These are phyloP conservation scores for Ornithoptera alexandrae DNA, from an alignment of 2,888 invertebrate species.

Conservation along the genomic window DNA sequence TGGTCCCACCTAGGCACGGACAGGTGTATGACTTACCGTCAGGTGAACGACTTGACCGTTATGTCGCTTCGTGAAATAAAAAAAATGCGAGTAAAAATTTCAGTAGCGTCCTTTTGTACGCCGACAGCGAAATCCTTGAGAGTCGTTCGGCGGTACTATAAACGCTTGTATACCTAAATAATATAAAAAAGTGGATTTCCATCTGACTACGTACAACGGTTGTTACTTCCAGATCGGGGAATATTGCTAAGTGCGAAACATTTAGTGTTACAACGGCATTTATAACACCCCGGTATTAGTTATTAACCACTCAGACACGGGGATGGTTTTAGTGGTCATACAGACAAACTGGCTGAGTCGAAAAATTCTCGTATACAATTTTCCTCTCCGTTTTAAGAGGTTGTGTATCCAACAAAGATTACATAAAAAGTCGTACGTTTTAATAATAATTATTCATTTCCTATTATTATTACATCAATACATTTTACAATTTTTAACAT, in stretches of 20 bases:
- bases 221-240: slow-evolving; percentile 6
- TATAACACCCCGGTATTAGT: slow-evolving; percentile 15
- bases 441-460: too few species aligned
- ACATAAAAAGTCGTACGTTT: too few species aligned
- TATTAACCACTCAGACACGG: slow-evolving; percentile 16
- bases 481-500: too few species aligned
- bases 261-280: slow-evolving; percentile 3
- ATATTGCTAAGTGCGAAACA: slow-evolving; percentile 1
- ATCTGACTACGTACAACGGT: slow-evolving; percentile 18
- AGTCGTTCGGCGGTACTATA: slow-evolving; percentile 47
- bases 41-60: too few species aligned
- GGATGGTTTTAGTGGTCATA: not conserved
- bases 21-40: too few species aligned
- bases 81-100: slow-evolving; percentile 5
- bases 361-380: not conserved
- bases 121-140: slow-evolving; percentile 24
- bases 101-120: slow-evolving; percentile 32
- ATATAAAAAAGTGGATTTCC: slow-evolving; percentile 43
- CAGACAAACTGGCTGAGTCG: not conserved
- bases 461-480: too few species aligned
- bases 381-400: not conserved
- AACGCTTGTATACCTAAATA: slow-evolving; percentile 41
- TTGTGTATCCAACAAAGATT: not conserved
- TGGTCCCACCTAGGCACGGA: too few species aligned
- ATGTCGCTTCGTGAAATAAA: not conserved